phyloP scores from a whole-genome alignment of 2,797 vertebrate species.

The Etheostoma perlongum region DNA sequence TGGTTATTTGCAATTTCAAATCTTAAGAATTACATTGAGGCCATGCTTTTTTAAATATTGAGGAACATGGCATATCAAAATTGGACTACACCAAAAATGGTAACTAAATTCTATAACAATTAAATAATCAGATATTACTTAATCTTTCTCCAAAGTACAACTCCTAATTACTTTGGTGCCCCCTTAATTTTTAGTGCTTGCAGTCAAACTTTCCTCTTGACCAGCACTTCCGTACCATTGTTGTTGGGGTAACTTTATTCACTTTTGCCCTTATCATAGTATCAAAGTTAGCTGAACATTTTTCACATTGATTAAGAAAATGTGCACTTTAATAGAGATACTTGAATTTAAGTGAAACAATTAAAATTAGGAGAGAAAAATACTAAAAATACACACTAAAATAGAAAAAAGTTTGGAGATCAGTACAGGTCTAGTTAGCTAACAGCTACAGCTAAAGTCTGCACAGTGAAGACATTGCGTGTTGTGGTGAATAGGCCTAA shows the following conservation, averaged over 20 bases:
- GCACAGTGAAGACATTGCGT: not conserved
- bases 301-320: not conserved
- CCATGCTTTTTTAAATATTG: too few relatives aligned
- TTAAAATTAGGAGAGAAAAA: not conserved
- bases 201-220: not conserved
- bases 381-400: not conserved
- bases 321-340: not conserved
- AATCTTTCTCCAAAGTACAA: not conserved
- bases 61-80: too few relatives aligned
- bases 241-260: not conserved
- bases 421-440: not conserved
- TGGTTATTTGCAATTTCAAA: too few relatives aligned
- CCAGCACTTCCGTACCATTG: not conserved
- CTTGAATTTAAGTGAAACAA: not conserved
- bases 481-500: not conserved
- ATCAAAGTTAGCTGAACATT: not conserved
- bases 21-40: too few relatives aligned
- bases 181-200: not conserved
- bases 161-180: not conserved
- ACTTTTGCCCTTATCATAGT: not conserved
- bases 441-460: not conserved
- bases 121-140: not conserved
- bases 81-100: too few relatives aligned
- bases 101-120: too few relatives aligned
- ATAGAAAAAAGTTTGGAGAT: not conserved